Base-by-base conservation (phyloP, 2,797 vertebrate species). In the Lateolabrax maculatus region DNA sequence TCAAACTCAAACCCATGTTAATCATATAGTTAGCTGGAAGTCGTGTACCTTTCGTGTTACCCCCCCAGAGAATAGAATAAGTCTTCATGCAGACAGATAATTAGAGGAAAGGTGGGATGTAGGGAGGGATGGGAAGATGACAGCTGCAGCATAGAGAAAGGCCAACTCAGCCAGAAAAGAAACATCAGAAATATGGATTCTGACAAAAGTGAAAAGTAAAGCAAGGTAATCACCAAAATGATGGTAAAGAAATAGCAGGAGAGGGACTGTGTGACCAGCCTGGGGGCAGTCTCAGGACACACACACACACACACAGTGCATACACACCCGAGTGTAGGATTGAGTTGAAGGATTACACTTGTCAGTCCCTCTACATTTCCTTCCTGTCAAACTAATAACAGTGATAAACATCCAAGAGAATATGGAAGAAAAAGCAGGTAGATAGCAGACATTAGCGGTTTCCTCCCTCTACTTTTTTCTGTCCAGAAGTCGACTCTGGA, bases 41-140 rank as follows among this genome's bases (percentile, higher is more conserved):
- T 43, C 5, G 15, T 43, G 13, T 43, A 43, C 41, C 41, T 43
- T 12, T 43, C 41, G 18, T n/a, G n/a, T n/a, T n/a, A n/a, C n/a
- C 49, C 29, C 57, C 25, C 46, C 21, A 61, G 58, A 80, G 63
- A 86, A 49, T 57, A 81, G 23, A 60, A 46, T 46, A 58, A 75
- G 62, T 68, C 68, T 63, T 76, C 51, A 62, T 77, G 74, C 80
- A 84, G 73, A 78, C 67, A 70, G 72, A 73, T 90, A 84, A 88
- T 89, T 84, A 82, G 27, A 87, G 79, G 65, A 69, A 75, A 58
- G 58, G 31, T 79, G 39, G 27, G 41, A 69, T 36, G 61, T 29
- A 69, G 46, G 41, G n/a, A 66, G 52, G 15, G 18, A 46, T 23
- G 34, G 51, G 16, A 58, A 36, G 16, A 49, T 76, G 71, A 81